Percentiles rank a stretch among this genome's conserved stretches.
phyloP scores from a whole-genome alignment of 2,797 vertebrate genomes.

The Cirrhinus mrigala region DNA sequence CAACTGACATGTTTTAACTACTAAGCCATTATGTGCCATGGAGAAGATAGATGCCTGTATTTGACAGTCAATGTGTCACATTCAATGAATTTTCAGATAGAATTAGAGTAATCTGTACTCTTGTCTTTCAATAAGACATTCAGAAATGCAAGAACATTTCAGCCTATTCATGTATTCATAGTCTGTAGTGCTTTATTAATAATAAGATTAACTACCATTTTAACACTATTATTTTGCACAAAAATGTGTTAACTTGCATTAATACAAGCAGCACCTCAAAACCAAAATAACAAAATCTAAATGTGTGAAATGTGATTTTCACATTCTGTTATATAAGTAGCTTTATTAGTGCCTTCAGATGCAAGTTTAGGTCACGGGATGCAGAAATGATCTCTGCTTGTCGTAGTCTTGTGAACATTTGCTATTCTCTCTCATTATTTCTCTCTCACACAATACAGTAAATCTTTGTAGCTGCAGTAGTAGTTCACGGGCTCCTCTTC shows the following conservation, averaged over 20 bases:
- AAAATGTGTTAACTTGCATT: not conserved
- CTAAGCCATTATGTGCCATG: conserved; percentile 20
- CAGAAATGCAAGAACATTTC: not conserved
- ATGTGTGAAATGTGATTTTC: not conserved
- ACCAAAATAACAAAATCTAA: not conserved
- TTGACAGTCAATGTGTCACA: conserved; percentile 8
- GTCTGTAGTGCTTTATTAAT: not conserved
- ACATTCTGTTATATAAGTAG: not conserved
- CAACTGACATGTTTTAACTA: conserved; percentile 25
- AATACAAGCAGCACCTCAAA: not conserved
- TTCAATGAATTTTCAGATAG: conserved; percentile 9
- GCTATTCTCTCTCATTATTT: conserved; percentile 20
- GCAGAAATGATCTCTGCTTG: not conserved
- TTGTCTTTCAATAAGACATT: not conserved
- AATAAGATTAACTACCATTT: not conserved
- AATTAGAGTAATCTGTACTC: conserved; percentile 16
- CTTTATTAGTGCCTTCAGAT: not conserved
- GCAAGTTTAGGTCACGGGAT: not conserved
- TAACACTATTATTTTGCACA: not conserved
- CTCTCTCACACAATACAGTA: not conserved
- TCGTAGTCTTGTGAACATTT: not conserved
- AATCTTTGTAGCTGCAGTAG: not conserved
- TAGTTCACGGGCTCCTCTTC: conserved; percentile 19
- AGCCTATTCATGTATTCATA: not conserved
- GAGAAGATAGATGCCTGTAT: conserved; percentile 1